Percentiles rank a stretch among this genome's conserved stretches.
phyloP scores from a whole-genome alignment of 92 coral and sea anemone genomes.

The Siderastrea radians region DNA sequence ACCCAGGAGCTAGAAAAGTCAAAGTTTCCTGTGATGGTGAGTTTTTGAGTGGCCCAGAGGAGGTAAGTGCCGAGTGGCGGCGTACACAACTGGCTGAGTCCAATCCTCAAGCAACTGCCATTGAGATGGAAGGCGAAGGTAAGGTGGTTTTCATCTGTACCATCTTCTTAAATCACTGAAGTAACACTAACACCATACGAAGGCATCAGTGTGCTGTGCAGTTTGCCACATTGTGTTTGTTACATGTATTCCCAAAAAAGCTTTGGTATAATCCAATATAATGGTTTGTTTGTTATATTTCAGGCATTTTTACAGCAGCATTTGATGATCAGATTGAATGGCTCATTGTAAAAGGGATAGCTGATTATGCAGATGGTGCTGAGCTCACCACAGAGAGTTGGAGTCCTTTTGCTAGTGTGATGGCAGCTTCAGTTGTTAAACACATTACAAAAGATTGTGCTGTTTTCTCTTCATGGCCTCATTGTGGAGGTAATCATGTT shows the following conservation, averaged over 20 bases:
- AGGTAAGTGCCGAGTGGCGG: neutral
- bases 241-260: neutral
- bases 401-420: constrained; percentile 44
- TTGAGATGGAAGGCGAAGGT: constrained; percentile 49
- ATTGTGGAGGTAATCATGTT: neutral
- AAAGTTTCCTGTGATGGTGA: neutral
- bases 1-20: neutral
- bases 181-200: too few species aligned
- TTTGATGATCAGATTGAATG: constrained; percentile 23
- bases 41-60: constrained; percentile 43
- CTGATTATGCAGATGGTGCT: constrained; percentile 56
- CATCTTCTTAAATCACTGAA: too few species aligned
- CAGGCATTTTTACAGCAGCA: constrained; percentile 50
- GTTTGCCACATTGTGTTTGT: neutral
- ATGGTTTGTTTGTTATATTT: neutral
- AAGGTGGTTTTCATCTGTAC: neutral
- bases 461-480: constrained; percentile 29
- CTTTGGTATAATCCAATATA: too few species aligned
- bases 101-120: too few species aligned
- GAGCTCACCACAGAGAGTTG: constrained; percentile 14
- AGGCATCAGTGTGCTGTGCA: too few species aligned
- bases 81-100: neutral
- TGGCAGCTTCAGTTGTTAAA: constrained; percentile 56
- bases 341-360: constrained; percentile 43
- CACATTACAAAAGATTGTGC: neutral